These are phyloP conservation scores for Miichthys miiuy DNA, from an alignment of 2,797 vertebrate species.

Conservation along the genomic window DNA sequence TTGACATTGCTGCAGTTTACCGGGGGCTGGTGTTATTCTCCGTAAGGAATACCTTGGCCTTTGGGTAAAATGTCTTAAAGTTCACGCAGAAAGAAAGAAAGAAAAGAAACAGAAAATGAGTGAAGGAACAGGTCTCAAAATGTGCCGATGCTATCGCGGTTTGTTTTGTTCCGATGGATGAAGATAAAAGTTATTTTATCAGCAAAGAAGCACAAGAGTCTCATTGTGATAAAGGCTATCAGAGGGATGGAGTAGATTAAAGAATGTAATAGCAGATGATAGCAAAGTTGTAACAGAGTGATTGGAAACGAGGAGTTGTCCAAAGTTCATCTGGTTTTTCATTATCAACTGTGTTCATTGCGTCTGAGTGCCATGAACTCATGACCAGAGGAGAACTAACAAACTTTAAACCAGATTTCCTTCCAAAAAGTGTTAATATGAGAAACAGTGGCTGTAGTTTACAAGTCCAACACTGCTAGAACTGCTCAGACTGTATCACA, in stretches of 20 bases:
- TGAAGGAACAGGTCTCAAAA: constrained; percentile 33
- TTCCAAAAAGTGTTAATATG: neutral
- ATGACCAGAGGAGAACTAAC: constrained; percentile 9
- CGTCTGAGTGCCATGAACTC: neutral
- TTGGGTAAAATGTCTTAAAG: constrained; percentile 26
- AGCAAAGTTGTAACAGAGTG: constrained; percentile 2
- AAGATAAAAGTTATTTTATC: constrained; percentile 50
- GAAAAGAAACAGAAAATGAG: neutral
- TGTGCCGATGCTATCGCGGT: constrained; percentile 42
- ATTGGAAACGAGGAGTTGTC: constrained; percentile 33
- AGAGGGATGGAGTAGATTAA: constrained; percentile 36
- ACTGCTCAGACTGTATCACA: neutral
- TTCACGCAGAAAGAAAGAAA: neutral
- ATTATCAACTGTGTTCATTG: neutral
- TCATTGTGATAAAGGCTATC: constrained; percentile 54
- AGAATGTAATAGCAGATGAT: constrained; percentile 38
- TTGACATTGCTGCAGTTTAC: constrained; percentile 49
- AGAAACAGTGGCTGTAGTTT: neutral
- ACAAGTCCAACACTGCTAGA: neutral
- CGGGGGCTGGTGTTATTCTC: constrained; percentile 24
- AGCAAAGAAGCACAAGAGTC: constrained; percentile 46
- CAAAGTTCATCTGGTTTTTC: constrained; percentile 10
- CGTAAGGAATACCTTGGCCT: constrained; percentile 30
- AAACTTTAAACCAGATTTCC: neutral
- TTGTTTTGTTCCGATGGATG: constrained; percentile 52